Percentiles rank a stretch among this genome's conserved stretches.
These are phyloP conservation scores for Platycheirus albimanus DNA, from an alignment of 2,888 invertebrate species.

Conservation along the genomic window DNA sequence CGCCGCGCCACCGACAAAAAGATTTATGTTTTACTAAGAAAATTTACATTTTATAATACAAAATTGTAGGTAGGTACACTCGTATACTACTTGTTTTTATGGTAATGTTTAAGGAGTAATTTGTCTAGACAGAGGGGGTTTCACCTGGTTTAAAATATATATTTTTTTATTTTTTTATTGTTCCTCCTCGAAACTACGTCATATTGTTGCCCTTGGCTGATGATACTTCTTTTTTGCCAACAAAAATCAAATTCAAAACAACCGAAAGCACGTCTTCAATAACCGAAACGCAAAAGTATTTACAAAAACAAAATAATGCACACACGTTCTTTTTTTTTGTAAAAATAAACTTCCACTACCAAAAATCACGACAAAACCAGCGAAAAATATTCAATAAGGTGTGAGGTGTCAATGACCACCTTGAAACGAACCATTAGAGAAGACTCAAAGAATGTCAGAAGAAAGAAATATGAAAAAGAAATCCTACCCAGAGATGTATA, in stretches of 20 bases:
- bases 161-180: background rate
- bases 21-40: conserved; percentile 15
- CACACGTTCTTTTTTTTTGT: background rate
- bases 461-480: background rate
- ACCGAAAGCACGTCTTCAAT: background rate
- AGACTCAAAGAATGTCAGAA: conserved; percentile 1
- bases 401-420: conserved; percentile 29
- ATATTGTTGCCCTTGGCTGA: too few relatives aligned
- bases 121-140: background rate
- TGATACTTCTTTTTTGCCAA: background rate
- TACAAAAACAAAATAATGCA: background rate
- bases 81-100: conserved; percentile 8
- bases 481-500: background rate
- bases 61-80: too few relatives aligned
- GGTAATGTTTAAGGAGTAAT: background rate
- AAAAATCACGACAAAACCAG: background rate
- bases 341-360: conserved; percentile 1
- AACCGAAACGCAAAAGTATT: conserved; percentile 6
- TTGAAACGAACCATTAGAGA: background rate
- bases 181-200: background rate
- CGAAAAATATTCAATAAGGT: conserved; percentile 31
- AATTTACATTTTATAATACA: background rate
- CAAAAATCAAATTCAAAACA: background rate
- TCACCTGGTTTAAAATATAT: background rate
- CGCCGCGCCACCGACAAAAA: conserved; percentile 1